Percentiles rank a stretch among this genome's conserved stretches.
Evolutionary conservation across 2,113 vertebrate genomes (phyloP).

Genomic region (Turdus rufiventris): DNA sequence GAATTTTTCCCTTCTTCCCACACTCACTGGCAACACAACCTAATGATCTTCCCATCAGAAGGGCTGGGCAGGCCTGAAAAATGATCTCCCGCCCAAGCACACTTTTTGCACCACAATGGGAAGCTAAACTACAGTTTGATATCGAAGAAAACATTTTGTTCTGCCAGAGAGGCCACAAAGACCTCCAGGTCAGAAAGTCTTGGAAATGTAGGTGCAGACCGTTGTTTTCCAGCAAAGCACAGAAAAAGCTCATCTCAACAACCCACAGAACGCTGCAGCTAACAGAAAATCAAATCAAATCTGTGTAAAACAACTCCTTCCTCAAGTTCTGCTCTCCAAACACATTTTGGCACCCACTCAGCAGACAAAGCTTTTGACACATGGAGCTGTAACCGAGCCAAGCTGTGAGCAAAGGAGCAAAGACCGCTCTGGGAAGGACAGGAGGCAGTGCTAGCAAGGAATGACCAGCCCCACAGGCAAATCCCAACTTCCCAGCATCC

Average conservation of each 20-base stretch:
- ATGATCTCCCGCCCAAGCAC: accelerated
- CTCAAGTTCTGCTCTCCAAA: background rate
- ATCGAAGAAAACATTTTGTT: background rate
- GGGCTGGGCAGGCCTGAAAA: background rate
- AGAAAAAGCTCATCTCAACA: background rate
- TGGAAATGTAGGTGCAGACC: background rate
- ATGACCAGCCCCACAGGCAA: background rate
- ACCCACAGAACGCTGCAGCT: background rate
- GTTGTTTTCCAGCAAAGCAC: background rate
- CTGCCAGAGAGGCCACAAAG: background rate
- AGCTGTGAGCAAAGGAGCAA: background rate
- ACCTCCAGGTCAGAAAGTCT: background rate
- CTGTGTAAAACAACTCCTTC: background rate
- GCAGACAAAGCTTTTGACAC: background rate
- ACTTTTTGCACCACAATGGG: background rate
- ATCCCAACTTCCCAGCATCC: background rate
- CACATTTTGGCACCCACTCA: background rate
- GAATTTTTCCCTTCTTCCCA: background rate
- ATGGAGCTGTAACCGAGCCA: background rate
- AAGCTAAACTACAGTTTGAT: background rate
- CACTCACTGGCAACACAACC: background rate
- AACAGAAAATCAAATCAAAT: background rate
- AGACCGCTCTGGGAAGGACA: background rate
- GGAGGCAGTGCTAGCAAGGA: background rate
- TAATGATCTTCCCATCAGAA: background rate